Evolutionary conservation across 2,113 vertebrate species (phyloP), one percentile per base, ranked within the genome.

Genomic region (Tylochromis polylepis): DNA sequence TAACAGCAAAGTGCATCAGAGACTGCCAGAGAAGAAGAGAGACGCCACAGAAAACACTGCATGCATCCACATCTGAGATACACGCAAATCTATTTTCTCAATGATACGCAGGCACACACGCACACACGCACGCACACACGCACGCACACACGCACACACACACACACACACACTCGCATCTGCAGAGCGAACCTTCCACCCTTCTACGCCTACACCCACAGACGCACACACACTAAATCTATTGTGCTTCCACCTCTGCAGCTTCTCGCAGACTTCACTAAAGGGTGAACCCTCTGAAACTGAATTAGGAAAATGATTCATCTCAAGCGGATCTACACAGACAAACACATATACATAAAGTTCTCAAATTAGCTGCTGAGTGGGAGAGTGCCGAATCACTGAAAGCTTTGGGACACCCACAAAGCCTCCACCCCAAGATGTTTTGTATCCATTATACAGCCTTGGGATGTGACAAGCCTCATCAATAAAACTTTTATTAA

Each of bases 401-500:
- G n/a, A 83, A 72, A 72, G 79, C 70, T 82, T 79, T 38, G 29
- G 91, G 86, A 91, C 86, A 84, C 92, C 89, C 91, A 93, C 93
- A 85, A 70, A 84, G 84, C 79, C 57, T 85, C 77, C 22, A 79
- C 75, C 86, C 90, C 81, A 22, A 79, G 83, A 90, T 82, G 79
- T 72, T 88, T 58, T 59, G 81, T 82, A 86, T 94, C 93, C 77
- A 87, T 92, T 90, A 92, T 60, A 53, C 75, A 84, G 87, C 85
- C 60, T 34, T 41, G 70, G 83, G 46, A 89, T 78, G 88, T 89
- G 87, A 94, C 89, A 92, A 81, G 55, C 70, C 53, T 85, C 88
- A 88, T 95, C 88, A 92, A 93, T 91, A 92, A 91, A 91, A 87
- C 81, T 84, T 89, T 91, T 92, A 89, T 87, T 90, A 93, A 91